Evolutionary conservation across 2,797 vertebrate genomes (phyloP), one percentile per base, ranked within the genome.

Genomic region (Acipenser ruthenus): DNA sequence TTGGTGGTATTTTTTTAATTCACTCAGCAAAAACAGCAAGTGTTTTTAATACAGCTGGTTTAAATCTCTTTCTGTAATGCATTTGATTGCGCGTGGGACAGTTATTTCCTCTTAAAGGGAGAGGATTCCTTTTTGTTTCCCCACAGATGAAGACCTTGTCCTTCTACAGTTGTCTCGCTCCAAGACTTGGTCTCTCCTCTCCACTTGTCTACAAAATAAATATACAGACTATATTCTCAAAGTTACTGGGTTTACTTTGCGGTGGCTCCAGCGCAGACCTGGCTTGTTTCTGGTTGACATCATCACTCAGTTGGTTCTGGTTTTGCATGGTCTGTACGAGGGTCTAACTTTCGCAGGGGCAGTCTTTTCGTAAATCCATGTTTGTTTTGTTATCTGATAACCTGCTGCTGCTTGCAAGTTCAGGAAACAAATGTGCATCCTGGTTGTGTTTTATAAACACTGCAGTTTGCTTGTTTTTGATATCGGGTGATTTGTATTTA

Each of bases 361-460:
- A 51, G 55, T 72, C 60, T 79, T 83, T 83, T 84, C 81, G 86
- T 89, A 86, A 88, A 89, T 90, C 87, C 88, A 87, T 89, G 88
- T 89, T 89, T 90, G 87, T 84, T 77, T 77, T 86, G 81, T 80
- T 86, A 87, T 84, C 85, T 88, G 88, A n/a, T 58, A 58, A 58
- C 87, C 12, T 58, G 55, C 55, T 80, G 82, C 84, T 84, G 81
- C 84, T 82, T 11, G 15, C 78, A 82, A 84, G 79, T 81, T 86
- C 82, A 89, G 88, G 89, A 90, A 89, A 84, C 84, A 87, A 88
- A 89, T 89, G 86, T 90, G 89, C 86, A 88, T 90, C 89, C 88
- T 89, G 87, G 84, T 87, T 81, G 82, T 76, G 84, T 81, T 72
- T 74, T 80, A 79, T 78, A 75, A 71, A 78, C 70, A 37, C 23